Percentiles rank a stretch among this genome's conserved stretches.
Conservation (phyloP, 1,140 invertebrate genomes). For the Anastrepha ludens region DNA sequence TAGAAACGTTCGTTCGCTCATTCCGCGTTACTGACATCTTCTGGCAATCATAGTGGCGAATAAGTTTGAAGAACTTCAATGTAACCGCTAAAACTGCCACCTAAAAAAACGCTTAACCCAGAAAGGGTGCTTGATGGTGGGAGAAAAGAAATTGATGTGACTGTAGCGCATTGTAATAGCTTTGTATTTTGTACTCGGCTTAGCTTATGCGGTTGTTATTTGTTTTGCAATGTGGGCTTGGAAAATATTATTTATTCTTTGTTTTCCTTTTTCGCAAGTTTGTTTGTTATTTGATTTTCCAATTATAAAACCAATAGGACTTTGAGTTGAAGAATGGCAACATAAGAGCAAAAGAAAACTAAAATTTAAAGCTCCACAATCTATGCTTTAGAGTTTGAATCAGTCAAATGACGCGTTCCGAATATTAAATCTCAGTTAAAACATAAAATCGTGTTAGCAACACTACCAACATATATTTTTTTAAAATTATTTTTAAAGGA, state of each 20-base stretch:
- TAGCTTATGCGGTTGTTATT: conserved; percentile 11
- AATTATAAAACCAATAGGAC: not conserved
- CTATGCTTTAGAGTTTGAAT: too few relatives aligned
- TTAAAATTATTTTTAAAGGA: too few relatives aligned
- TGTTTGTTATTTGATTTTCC: not conserved
- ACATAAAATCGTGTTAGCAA: too few relatives aligned
- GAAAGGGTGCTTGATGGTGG: not conserved
- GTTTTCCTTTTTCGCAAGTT: not conserved
- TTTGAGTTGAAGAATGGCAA: not conserved
- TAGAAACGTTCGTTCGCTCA: not conserved
- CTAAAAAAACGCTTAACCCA: not conserved
- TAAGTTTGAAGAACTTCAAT: conserved; percentile 7
- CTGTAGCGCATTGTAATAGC: not conserved
- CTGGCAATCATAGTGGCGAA: conserved; percentile 10
- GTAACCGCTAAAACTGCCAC: not conserved
- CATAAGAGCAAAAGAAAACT: too few relatives aligned
- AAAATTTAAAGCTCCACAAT: too few relatives aligned
- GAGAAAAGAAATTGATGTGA: not conserved
- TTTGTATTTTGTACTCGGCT: not conserved
- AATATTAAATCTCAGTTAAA: too few relatives aligned
- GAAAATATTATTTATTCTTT: not conserved
- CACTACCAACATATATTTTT: too few relatives aligned
- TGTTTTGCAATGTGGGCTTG: not conserved
- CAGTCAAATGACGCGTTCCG: too few relatives aligned
- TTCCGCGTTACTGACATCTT: not conserved